Evolutionary conservation across 2,113 vertebrate species (phyloP), one percentile per base, ranked within the genome.

Genomic region (Misgurnus mizolepis): DNA sequence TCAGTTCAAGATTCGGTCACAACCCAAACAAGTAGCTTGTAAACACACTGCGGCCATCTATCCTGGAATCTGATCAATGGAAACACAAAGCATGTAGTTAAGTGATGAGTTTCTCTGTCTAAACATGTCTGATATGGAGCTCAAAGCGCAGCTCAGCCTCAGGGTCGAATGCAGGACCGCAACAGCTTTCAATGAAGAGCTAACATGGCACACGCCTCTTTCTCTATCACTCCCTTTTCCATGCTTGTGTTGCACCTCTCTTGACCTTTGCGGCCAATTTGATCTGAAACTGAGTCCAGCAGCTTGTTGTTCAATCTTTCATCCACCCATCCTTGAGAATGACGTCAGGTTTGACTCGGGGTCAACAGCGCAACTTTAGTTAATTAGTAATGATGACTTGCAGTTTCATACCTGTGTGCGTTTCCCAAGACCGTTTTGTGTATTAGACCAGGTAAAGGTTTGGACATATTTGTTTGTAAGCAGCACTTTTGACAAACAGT

Each of bases 101-200:
- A 47, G 12, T 53, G 61, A 55, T 56, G 58, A 65, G 70, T 60
- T 74, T 61, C 53, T 43, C 41, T 75, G 79, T 67, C 70, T 39
- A 67, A 81, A 81, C 79, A 75, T 39, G 79, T 81, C 64, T 81
- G 53, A 66, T 67, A 75, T 72, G 50, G 60, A 80, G 64, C 69
- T 80, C 70, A 75, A 75, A 80, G 79, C 56, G 40, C 50, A 27
- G 47, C 41, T 66, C 61, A 75, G 71, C 79, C 79, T 49, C 49
- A 9, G 79, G 78, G 79, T 39, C 70, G 11, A 15, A 67, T 17
- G 41, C 9, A 40, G 58, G 79, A 55, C 62, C 79, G 55, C 64
- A 81, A 60, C 50, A 60, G 53, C 79, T 75, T 81, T 74, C 71
- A 47, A 75, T 66, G 43, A 71, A 80, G 61, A 58, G 34, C 43